phyloP scores from a whole-genome alignment of 2,113 vertebrate species.

The Mellivora capensis region DNA sequence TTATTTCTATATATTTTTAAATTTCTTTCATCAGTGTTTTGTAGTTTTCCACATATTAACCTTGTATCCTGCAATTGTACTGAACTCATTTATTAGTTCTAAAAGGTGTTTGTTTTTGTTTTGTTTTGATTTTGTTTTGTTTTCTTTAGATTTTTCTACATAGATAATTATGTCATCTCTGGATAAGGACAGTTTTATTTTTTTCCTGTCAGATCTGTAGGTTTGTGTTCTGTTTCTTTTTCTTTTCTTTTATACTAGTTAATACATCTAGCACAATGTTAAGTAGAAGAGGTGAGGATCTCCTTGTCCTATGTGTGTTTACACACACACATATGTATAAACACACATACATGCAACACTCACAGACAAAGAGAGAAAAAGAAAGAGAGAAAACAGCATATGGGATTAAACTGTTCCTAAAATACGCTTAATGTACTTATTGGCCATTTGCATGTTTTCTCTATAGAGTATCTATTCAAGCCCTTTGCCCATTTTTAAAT shows the following conservation, averaged over 20 bases:
- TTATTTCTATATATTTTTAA: not conserved
- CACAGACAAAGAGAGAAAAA: too few relatives aligned
- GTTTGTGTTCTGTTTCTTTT: not conserved
- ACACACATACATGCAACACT: not conserved
- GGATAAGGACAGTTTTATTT: not conserved
- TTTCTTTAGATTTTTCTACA: not conserved
- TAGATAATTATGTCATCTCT: not conserved
- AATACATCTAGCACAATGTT: not conserved
- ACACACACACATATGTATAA: not conserved
- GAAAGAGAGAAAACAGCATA: not conserved
- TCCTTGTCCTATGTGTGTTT: not conserved
- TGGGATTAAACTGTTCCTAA: not conserved
- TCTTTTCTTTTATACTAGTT: not conserved
- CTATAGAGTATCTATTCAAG: not conserved
- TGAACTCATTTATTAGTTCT: not conserved
- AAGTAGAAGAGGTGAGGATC: not conserved
- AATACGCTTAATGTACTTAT: not conserved
- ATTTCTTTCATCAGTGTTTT: not conserved
- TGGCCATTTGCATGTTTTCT: not conserved
- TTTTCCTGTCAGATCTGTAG: not conserved
- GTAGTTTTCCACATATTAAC: not conserved
- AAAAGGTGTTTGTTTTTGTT: not conserved
- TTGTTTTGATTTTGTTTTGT: not conserved
- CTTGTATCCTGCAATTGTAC: not conserved
- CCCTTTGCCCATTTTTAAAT: not conserved